A percentile compares a stretch with the other conserved stretches of the same genome.
These are phyloP conservation scores for Blennius ocellaris DNA, from an alignment of 2,113 vertebrate species.

Conservation along the genomic window DNA sequence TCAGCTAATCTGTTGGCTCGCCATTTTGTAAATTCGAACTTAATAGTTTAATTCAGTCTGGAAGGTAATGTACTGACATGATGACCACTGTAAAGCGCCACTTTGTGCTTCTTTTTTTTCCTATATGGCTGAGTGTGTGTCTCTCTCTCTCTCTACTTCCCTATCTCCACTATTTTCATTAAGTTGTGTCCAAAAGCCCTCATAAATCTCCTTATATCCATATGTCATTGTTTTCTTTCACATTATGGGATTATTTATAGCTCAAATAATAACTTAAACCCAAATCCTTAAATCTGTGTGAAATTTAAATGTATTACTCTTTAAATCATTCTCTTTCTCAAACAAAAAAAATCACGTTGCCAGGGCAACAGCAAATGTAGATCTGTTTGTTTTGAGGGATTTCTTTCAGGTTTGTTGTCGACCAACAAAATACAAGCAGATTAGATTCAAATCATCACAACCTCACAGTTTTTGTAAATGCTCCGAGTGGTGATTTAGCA, in stretches of 20 bases:
- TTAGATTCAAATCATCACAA: too few species aligned
- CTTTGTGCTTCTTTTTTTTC: not conserved
- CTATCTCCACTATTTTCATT: too few species aligned
- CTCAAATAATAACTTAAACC: too few species aligned
- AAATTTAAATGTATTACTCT: not conserved
- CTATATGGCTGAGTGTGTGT: not conserved
- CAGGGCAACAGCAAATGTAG: not conserved
- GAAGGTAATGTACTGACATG: conserved; percentile 4
- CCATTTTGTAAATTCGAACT: not conserved
- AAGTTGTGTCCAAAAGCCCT: too few species aligned
- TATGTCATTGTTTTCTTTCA: too few species aligned
- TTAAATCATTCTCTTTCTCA: not conserved
- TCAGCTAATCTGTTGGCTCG: not conserved
- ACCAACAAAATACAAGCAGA: too few species aligned
- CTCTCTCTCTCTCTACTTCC: too few species aligned
- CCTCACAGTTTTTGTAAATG: too few species aligned
- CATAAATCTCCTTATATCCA: too few species aligned
- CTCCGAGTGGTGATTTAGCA: too few species aligned
- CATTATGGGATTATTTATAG: too few species aligned
- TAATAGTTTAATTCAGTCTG: not conserved
- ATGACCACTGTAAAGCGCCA: not conserved
- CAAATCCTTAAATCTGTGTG: not conserved
- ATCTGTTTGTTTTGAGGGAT: not conserved
- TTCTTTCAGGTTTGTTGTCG: too few species aligned
- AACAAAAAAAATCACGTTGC: conserved; percentile 1